Base-by-base conservation (phyloP, 2,113 vertebrate genomes). In the Hippocampus mohnikei region DNA sequence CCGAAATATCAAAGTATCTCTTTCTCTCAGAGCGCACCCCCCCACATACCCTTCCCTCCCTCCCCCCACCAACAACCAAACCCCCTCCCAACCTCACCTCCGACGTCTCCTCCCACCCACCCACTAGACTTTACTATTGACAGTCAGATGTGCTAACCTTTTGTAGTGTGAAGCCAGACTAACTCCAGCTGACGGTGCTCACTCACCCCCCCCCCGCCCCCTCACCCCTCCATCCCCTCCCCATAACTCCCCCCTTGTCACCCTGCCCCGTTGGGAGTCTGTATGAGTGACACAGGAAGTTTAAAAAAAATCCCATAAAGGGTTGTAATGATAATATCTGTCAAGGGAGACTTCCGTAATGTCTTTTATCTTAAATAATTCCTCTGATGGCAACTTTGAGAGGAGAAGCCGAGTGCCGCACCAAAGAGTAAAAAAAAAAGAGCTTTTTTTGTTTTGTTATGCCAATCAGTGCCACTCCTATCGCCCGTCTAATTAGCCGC, bases 1-100 rank as follows among this genome's bases (percentile, higher is more conserved):
- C 96, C 95, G 93, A 97, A 97, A 98, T 99, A 98, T 99, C 97
- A 99, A 99, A 99, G 97, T 97, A 95, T 96, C 95, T 96, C 94
- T 96, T 96, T 94, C 95, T 95, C 96, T 95, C 95, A 95, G 95
- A 96, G 95, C 94, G 92, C 92, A 87, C 89, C 71, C 87, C 77
- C 55, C 41, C 33, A 15, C 59, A 42, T 33, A 25, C 64, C 41
- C 90, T 16, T 81, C 75, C 93, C 62, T 18, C 33, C 3, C 66
- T 3, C 50, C 48, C 33, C 20, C 4, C 33, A 33, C 33, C 33
- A 33, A 33, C 33, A 66, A 59, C 81, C 66, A 13, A 44, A 20
- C 74, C 75, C 77, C 92, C 90, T 88, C 93, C 92, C 92, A 91
- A 92, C 71, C 93, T 94, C 93, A 94, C 93, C 90, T 88, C 89